Evolutionary conservation across 2,797 vertebrate genomes (phyloP).

Genomic region (Peromyscus eremicus): DNA sequence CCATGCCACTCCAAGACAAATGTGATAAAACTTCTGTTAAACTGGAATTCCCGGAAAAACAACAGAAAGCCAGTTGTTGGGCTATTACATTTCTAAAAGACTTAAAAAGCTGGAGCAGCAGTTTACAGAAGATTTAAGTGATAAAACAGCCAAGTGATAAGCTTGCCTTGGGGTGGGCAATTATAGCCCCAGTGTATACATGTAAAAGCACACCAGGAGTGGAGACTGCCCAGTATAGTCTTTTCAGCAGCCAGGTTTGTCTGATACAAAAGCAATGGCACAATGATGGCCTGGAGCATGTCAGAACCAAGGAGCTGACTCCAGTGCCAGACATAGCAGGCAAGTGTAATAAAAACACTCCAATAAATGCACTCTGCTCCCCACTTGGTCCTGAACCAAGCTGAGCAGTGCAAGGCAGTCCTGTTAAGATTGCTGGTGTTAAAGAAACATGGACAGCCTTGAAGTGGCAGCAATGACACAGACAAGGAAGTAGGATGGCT

Average conservation of each 20-base stretch:
- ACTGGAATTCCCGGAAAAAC: not conserved
- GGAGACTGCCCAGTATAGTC: not conserved
- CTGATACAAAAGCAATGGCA: not conserved
- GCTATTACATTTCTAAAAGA: not conserved
- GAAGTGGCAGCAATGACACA: not conserved
- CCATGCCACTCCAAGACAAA: not conserved
- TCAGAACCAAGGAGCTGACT: not conserved
- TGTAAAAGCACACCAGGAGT: not conserved
- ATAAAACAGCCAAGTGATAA: not conserved
- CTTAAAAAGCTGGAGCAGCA: not conserved
- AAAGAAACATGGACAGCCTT: not conserved
- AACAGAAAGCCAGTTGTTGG: not conserved
- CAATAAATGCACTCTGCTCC: not conserved
- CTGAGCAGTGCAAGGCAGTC: not conserved
- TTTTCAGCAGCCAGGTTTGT: not conserved
- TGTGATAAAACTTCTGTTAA: not conserved
- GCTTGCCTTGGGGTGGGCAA: not conserved
- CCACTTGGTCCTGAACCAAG: not conserved
- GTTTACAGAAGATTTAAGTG: not conserved
- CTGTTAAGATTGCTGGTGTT: not conserved
- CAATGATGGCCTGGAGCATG: not conserved
- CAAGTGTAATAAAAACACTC: not conserved
- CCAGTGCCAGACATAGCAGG: not conserved
- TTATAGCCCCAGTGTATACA: not conserved
- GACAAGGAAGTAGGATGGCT: not conserved